Evolutionary conservation across 2,888 invertebrate species (phyloP).

Genomic region (Eugnorisma glareosa): DNA sequence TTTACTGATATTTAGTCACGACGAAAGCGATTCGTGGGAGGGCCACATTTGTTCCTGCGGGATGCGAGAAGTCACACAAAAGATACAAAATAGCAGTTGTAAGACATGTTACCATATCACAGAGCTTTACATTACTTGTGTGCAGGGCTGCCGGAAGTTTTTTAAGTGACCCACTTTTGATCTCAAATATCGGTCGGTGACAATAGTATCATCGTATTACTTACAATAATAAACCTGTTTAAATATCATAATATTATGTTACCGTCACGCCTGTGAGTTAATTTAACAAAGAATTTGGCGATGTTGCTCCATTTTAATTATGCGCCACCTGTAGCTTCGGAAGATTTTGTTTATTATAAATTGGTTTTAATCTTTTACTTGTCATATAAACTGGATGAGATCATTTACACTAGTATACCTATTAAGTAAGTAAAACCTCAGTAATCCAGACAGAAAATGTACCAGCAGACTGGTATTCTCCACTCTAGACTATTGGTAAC

Average conservation of each 20-base stretch:
- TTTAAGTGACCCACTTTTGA: background rate
- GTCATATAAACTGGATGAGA: background rate
- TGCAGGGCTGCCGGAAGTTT: slow-evolving; percentile 38
- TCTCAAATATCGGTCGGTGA: slow-evolving; percentile 5
- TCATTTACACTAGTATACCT: background rate
- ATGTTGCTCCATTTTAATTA: background rate
- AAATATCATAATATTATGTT: background rate
- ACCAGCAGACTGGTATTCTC: background rate
- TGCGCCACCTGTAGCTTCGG: background rate
- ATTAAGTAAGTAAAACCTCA: background rate
- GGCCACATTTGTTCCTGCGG: slow-evolving; percentile 61
- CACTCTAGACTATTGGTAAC: slow-evolving; percentile 16
- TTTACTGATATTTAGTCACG: slow-evolving; percentile 59
- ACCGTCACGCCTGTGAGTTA: background rate
- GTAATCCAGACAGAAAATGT: background rate
- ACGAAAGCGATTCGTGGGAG: slow-evolving; percentile 58
- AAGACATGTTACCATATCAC: slow-evolving; percentile 55
- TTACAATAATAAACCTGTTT: background rate
- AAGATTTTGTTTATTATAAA: background rate
- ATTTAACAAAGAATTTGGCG: background rate
- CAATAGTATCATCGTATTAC: slow-evolving; percentile 5
- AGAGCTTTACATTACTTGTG: slow-evolving; percentile 26
- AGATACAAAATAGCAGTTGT: slow-evolving; percentile 62
- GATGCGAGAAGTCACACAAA: slow-evolving; percentile 57
- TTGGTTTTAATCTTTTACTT: background rate